Percentiles rank a stretch among this genome's conserved stretches.
Conservation (phyloP, 2,113 vertebrate species). For the Chelonoidis abingdonii region DNA sequence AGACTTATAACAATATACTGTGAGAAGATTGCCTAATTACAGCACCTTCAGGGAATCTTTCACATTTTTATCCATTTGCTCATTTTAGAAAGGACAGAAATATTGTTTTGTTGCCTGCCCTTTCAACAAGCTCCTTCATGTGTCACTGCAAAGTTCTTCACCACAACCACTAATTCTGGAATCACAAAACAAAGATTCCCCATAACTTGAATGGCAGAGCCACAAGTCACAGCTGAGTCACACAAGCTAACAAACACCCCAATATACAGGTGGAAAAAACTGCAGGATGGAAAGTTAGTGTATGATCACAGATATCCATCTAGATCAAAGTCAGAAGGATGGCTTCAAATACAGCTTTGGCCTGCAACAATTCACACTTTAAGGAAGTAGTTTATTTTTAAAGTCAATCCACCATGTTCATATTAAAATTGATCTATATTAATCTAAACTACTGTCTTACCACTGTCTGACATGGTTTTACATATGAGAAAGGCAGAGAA, state of each 20-base stretch:
- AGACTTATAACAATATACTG: neutral
- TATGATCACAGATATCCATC: neutral
- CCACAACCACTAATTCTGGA: neutral
- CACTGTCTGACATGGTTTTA: neutral
- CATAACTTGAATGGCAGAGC: neutral
- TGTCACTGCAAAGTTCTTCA: neutral
- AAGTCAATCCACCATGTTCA: neutral
- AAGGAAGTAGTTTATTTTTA: neutral
- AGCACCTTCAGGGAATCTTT: neutral
- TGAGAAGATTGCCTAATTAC: slow-evolving; percentile 3
- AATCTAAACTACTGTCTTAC: neutral
- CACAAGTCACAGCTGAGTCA: neutral
- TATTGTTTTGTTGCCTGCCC: neutral
- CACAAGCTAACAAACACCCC: neutral
- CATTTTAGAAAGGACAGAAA: neutral
- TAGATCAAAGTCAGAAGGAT: neutral
- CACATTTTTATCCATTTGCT: neutral
- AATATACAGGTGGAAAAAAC: neutral
- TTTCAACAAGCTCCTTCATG: slow-evolving; percentile 3
- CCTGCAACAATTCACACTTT: neutral
- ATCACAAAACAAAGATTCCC: neutral
- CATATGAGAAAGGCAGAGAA: neutral
- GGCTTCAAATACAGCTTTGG: neutral
- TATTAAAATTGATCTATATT: neutral
- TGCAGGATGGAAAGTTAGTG: neutral